A percentile compares a stretch with the other conserved stretches of the same genome.
phyloP scores from a whole-genome alignment of 2,797 vertebrate species.

The Anguilla megastoma region DNA sequence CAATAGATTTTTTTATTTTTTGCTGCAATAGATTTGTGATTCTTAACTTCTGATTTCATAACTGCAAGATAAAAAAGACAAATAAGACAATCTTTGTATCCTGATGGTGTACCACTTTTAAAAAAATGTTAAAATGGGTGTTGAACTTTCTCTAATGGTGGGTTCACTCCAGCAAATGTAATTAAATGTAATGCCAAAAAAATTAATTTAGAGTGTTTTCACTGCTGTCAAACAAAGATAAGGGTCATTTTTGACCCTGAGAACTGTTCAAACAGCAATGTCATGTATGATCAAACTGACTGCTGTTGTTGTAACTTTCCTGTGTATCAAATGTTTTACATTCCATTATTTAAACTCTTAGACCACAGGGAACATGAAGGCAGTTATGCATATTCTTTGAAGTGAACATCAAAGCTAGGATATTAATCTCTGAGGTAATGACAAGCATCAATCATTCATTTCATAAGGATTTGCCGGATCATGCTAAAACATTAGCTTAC shows the following conservation, averaged over 20 bases:
- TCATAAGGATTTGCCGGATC: not conserved
- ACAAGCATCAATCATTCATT: not conserved
- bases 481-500: not conserved
- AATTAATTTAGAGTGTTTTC: no score
- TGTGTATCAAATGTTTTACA: not conserved
- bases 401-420: constrained; percentile 10
- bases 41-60: not conserved
- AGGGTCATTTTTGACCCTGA: no score
- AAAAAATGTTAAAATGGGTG: not conserved
- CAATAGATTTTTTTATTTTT: no score
- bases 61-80: not conserved
- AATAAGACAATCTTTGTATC: not conserved
- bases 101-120: not conserved
- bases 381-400: not conserved
- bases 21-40: no score
- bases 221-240: no score
- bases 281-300: not conserved
- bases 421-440: not conserved
- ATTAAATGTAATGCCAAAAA: not conserved
- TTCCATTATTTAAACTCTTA: not conserved
- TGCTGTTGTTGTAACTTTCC: not conserved
- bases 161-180: not conserved
- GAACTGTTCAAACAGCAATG: not conserved
- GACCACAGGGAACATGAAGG: not conserved
- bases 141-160: not conserved